Conservation (phyloP, 2,888 invertebrate genomes). For the Cantharis rustica region DNA sequence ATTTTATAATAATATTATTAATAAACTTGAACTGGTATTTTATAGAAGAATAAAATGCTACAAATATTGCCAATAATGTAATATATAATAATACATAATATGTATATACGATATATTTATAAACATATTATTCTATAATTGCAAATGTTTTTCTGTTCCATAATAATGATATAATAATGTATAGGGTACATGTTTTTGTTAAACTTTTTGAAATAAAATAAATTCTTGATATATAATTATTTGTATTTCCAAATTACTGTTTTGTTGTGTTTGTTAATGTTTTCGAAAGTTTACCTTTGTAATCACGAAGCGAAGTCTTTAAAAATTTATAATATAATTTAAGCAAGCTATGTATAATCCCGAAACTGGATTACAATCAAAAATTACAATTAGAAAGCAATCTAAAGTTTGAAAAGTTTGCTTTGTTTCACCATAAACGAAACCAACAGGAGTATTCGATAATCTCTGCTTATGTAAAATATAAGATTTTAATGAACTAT, state of each 20-base stretch:
- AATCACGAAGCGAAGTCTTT: neutral
- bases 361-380: neutral
- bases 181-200: no score
- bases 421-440: neutral
- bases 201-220: neutral
- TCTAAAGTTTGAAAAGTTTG: neutral
- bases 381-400: neutral
- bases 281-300: neutral
- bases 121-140: no score
- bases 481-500: neutral
- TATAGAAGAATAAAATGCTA: no score
- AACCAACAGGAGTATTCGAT: neutral
- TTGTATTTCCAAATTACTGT: neutral
- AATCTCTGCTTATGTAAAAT: neutral
- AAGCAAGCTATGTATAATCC: neutral
- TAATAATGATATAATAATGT: no score
- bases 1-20: no score
- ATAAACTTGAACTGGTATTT: no score
- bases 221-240: neutral
- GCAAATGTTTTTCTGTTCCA: no score
- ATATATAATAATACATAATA: no score
- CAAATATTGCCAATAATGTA: no score
- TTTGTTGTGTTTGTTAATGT: neutral
- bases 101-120: no score
- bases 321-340: neutral